Evolutionary conservation across 92 coral and sea anemone genomes (phyloP), one percentile per base, ranked within the genome.

Genomic region (Palythoa heliodiscus): DNA sequence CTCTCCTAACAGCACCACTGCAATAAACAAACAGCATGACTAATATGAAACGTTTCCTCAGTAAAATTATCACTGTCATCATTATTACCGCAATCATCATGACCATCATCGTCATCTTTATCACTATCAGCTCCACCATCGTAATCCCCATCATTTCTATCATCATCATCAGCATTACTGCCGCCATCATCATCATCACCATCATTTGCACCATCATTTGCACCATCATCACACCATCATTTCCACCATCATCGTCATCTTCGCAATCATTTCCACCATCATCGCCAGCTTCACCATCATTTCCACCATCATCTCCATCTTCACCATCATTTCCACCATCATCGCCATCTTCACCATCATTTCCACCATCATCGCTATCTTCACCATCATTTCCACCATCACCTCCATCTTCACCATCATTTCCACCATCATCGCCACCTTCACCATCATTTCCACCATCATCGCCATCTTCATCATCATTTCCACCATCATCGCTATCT

Each of bases 1-100:
- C 94, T 29, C 91, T 75, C 72, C 70, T 92, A 61, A 88, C 71
- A n/a, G 97, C 95, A 20, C 86, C 89, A 64, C 98, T 95, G 84
- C 63, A 73, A n/a, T 68, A 24, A 7, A 37, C 47, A 69, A 69
- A 69, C 1, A 25, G 47, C 23, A 29, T 69, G 19, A 37, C 47
- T 64, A 3, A 10, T 19, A 12, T 11, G 61, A 12, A 55, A 55
- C 2, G 1, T 12, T 55, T 55, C 3, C 19, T 16, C 19, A 12
- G 15, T 55, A 55, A 12, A 55, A 5, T 8, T 55, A 55, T 12
- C 15, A 16, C 14, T 9, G 12, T 55, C 16, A 55, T 55, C 16
- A 55, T 55, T 19, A 16, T 55, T 13, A 16, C 11, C 16, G 12
- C 19, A 11, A 55, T 12, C 14, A 55, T 9, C 17, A 12, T 55